Conservation (phyloP, 2,797 vertebrate genomes). For the Neosilurus hyrtlii region DNA sequence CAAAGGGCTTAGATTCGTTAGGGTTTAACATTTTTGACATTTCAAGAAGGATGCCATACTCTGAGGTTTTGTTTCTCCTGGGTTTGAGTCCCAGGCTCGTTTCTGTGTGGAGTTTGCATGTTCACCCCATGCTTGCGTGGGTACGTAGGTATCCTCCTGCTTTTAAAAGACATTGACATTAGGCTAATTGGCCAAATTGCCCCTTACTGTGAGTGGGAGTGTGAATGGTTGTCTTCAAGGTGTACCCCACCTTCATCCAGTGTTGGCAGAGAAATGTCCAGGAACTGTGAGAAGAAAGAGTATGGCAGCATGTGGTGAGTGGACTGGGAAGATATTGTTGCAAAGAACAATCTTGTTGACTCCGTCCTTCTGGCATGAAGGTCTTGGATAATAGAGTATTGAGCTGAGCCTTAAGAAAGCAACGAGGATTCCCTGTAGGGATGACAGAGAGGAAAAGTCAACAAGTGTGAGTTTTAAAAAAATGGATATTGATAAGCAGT, state of each 20-base stretch:
- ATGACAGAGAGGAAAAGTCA: conserved; percentile 6
- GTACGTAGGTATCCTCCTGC: too few species aligned
- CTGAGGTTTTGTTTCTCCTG: neutral
- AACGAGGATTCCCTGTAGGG: neutral
- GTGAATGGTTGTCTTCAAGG: too few species aligned
- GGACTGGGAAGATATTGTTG: conserved; percentile 5
- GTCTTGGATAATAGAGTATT: conserved; percentile 9
- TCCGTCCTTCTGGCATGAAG: conserved; percentile 4
- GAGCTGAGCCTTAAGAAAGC: conserved; percentile 3
- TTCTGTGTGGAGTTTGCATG: too few species aligned
- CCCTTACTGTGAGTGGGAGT: too few species aligned
- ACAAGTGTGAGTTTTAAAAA: neutral
- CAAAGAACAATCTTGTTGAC: neutral
- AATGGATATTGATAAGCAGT: conserved; percentile 11
- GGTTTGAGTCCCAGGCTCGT: too few species aligned
- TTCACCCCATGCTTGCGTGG: too few species aligned
- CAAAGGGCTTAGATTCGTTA: neutral
- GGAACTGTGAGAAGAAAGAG: neutral
- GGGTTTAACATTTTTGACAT: neutral
- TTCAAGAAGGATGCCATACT: neutral
- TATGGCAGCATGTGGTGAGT: neutral
- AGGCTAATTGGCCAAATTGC: too few species aligned
- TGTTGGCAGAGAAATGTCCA: neutral
- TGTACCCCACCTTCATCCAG: too few species aligned
- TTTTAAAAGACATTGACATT: too few species aligned